These are phyloP conservation scores for Monodelphis domestica DNA, from an alignment of 2,797 vertebrate genomes.

Conservation along the genomic window DNA sequence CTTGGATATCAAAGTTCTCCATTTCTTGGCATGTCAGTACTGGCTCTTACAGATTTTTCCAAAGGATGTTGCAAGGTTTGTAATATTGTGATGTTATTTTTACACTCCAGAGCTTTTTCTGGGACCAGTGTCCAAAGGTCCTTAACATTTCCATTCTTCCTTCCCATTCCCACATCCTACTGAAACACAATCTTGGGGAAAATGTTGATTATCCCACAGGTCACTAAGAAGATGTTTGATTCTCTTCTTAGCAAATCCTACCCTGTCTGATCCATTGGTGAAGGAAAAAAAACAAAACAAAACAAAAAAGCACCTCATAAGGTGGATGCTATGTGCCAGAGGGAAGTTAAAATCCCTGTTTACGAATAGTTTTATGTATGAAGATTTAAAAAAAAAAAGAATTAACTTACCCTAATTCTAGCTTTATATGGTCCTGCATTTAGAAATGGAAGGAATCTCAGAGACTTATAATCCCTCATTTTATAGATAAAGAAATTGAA, in stretches of 20 bases:
- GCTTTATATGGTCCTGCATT: background rate
- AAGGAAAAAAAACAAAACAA: background rate
- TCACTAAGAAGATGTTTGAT: background rate
- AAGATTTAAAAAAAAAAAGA: background rate
- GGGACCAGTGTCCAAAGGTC: constrained; percentile 1
- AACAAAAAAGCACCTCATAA: too few species aligned
- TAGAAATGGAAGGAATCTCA: background rate
- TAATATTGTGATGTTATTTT: background rate
- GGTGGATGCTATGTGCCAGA: background rate
- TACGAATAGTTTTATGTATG: too few species aligned
- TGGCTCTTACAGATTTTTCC: background rate
- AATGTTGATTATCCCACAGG: background rate
- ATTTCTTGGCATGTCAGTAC: background rate
- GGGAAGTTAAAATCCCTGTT: background rate
- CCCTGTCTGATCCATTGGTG: background rate
- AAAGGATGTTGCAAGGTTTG: background rate
- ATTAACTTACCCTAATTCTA: background rate
- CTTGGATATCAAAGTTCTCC: background rate
- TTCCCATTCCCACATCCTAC: background rate
- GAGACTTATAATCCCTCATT: background rate
- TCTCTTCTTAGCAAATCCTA: background rate
- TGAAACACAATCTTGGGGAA: background rate
- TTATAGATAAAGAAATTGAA: background rate
- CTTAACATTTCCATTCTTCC: background rate
- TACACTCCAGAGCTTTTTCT: background rate